Conservation (phyloP, 2,797 vertebrate genomes). For the Halcyon leucocephala region DNA sequence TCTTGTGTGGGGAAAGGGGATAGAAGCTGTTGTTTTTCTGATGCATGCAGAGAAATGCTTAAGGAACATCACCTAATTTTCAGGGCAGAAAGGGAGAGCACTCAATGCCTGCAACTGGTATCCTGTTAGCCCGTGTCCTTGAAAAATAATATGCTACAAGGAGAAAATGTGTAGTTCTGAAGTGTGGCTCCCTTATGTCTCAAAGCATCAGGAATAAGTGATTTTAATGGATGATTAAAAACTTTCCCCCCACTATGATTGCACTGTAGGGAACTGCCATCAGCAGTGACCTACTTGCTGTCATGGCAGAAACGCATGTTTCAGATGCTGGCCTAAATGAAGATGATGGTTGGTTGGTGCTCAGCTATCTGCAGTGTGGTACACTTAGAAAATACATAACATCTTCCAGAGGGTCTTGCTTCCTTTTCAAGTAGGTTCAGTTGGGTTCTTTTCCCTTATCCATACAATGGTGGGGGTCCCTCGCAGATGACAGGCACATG, state of each 20-base stretch:
- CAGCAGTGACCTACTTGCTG: background rate
- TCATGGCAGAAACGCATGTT: accelerated
- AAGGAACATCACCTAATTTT: background rate
- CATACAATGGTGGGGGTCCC: accelerated
- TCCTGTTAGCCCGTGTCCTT: background rate
- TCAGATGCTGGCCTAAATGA: background rate
- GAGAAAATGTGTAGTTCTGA: background rate
- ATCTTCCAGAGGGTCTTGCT: background rate
- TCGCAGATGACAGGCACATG: background rate
- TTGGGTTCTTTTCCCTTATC: background rate
- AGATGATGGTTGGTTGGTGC: background rate
- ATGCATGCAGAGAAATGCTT: background rate
- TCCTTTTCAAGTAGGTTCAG: background rate
- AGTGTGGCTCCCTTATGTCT: background rate
- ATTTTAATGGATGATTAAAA: background rate
- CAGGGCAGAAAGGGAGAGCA: background rate
- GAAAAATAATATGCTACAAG: background rate
- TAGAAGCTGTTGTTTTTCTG: background rate
- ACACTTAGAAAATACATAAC: background rate
- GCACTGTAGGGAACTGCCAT: background rate
- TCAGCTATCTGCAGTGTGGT: background rate
- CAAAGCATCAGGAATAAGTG: background rate
- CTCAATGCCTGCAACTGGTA: background rate
- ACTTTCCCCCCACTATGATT: background rate
- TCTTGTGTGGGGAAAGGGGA: background rate